Percentiles rank a stretch among this genome's conserved stretches.
Evolutionary conservation across 2,888 invertebrate genomes (phyloP).

Genomic region (Aphidoletes aphidimyza): DNA sequence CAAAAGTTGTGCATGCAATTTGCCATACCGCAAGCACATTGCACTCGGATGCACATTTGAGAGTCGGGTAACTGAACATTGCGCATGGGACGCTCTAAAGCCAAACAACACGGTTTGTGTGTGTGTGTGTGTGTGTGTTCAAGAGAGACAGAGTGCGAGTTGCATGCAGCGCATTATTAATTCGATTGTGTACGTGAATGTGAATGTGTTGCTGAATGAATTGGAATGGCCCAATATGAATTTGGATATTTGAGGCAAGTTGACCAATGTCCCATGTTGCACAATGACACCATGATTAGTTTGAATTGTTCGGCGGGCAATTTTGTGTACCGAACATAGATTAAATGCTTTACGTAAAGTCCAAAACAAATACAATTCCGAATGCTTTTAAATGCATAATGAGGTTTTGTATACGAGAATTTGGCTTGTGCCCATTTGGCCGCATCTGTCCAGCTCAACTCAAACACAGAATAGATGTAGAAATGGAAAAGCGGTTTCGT

Average conservation of each 20-base stretch:
- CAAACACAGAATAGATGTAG: not conserved
- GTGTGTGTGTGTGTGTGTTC: no score
- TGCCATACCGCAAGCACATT: not conserved
- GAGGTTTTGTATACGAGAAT: not conserved
- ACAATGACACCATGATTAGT: constrained; percentile 18
- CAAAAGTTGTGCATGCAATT: not conserved
- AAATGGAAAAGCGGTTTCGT: constrained; percentile 7
- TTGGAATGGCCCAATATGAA: not conserved
- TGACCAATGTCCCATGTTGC: constrained; percentile 20
- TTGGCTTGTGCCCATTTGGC: no score
- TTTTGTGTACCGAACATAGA: not conserved
- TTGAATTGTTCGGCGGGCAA: constrained; percentile 7
- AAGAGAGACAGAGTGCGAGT: not conserved
- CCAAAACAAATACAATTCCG: constrained; percentile 13
- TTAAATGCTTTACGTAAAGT: constrained; percentile 17
- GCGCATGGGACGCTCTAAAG: no score
- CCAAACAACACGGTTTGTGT: no score
- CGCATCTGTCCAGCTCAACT: not conserved
- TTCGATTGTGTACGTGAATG: not conserved
- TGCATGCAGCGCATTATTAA: not conserved
- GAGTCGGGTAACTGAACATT: no score
- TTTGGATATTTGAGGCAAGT: not conserved
- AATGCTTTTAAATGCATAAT: constrained; percentile 45
- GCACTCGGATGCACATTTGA: no score
- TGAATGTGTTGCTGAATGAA: constrained; percentile 21